A percentile compares a stretch with the other conserved stretches of the same genome.
These are phyloP conservation scores for Aleiodes sp. DNA, from an alignment of 1,140 invertebrate genomes.

Conservation along the genomic window DNA sequence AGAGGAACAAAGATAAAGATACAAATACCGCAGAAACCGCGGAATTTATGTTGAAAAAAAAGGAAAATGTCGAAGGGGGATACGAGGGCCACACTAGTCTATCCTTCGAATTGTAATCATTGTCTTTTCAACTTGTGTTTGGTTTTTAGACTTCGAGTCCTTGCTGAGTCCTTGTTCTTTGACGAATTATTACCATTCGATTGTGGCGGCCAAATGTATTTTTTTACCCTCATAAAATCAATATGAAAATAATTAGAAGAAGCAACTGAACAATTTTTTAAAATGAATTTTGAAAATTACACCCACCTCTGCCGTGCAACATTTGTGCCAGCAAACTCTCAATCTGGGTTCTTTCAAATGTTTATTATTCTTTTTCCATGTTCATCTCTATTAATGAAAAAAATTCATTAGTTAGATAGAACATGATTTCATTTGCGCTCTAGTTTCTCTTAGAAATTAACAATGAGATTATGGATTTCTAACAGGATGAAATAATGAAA, in stretches of 20 bases:
- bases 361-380: too few species aligned
- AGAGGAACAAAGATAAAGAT: slow-evolving; percentile 10
- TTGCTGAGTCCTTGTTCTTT: background rate
- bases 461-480: too few species aligned
- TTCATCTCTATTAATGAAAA: too few species aligned
- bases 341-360: too few species aligned
- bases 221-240: background rate
- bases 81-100: slow-evolving; percentile 6
- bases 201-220: slow-evolving; percentile 16
- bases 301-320: too few species aligned
- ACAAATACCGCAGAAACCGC: background rate
- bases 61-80: background rate
- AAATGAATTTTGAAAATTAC: background rate
- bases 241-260: background rate
- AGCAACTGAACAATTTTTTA: background rate
- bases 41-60: background rate
- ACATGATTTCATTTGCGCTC: too few species aligned
- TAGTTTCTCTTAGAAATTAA: too few species aligned
- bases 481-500: too few species aligned
- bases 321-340: too few species aligned
- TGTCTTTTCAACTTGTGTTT: slow-evolving; percentile 15
- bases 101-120: slow-evolving; percentile 22
- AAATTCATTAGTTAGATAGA: too few species aligned
- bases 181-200: slow-evolving; percentile 22
- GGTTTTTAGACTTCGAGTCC: background rate